Evolutionary conservation across 2,888 invertebrate genomes (phyloP), one percentile per base, ranked within the genome.

Genomic region (Aspidapion aeneum): DNA sequence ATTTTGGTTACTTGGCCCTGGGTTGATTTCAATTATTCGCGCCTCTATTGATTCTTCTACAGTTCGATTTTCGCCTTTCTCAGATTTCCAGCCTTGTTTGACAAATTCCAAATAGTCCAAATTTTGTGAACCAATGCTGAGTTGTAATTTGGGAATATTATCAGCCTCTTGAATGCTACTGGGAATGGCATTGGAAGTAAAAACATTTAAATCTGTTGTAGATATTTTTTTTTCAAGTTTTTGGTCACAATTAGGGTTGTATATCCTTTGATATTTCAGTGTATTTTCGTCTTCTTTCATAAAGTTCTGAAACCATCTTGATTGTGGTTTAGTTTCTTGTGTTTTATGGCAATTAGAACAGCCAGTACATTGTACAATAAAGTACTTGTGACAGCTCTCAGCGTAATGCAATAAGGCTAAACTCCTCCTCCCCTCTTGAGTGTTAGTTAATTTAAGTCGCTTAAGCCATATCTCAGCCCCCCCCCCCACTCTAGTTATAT

Each of bases 321-420:
- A 66, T 20, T 64, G 68, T 52, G 66, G 55, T 55, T 64, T 64
- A n/a, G 54, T 55, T 20, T 55, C 52, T 63, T 63, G 66, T 58
- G 74, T 73, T 64, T 83, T 68, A 54, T 63, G 78, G 74, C 96
- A 96, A 71, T 87, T 89, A 21, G 85, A 86, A 77, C 96, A 96
- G 9, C 96, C 96, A 1, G 81, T 72, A 74, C 96, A 96, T n/a
- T n/a, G n/a, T n/a, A n/a, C n/a, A n/a, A n/a, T n/a, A n/a, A n/a
- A n/a, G n/a, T n/a, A n/a, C n/a, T n/a, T n/a, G n/a, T n/a, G n/a
- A n/a, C n/a, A n/a, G n/a, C n/a, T n/a, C n/a, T n/a, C n/a, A n/a
- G n/a, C n/a, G n/a, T n/a, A n/a, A n/a, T n/a, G n/a, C n/a, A n/a
- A n/a, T n/a, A n/a, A n/a, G n/a, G n/a, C n/a, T n/a, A n/a, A n/a